Base-by-base conservation (phyloP, 2,113 vertebrate genomes). In the Dicrurus megarhynchus region DNA sequence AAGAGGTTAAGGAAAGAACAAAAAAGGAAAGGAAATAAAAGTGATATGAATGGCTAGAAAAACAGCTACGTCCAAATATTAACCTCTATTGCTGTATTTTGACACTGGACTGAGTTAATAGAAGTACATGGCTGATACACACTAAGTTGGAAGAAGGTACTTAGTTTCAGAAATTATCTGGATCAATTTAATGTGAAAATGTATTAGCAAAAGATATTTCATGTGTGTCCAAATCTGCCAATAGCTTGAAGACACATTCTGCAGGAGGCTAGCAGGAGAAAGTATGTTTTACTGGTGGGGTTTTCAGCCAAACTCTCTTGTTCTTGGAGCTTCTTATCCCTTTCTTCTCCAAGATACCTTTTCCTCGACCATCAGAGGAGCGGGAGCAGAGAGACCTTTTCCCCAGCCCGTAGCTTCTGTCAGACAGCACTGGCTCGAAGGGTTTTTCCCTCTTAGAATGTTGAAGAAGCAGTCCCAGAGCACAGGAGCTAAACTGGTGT, bases 1-100 rank as follows among this genome's bases (percentile, higher is more conserved):
- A 70, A 69, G 79, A 96, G 90, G 93, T 86, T 91, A 96, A 96
- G 76, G 79, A 60, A 41, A 86, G 92, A 96, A 95, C 85, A 83
- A 88, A 95, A 95, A 93, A 80, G 71, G 85, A 96, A 90, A 95
- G 85, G 93, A 96, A 94, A 87, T 83, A 94, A 65, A 95, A 91
- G 71, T 42, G 92, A 93, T 92, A 92, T 30, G 76, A 86, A 92
- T 20, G 92, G 90, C 73, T 94, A 88, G 85, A 86, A 93, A 95
- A 95, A 88, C 82, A 94, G 44, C 71, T 70, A 39, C 0, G 1
- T 88, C 44, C 60, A 88, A 84, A 55, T 85, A 87, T 56, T 86
- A 85, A 87, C 73, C 68, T 74, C 85, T 71, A 28, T 80, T 89
- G 76, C 56, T 75, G 79, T 49, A 11, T 91, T 84, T 87, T 60